Evolutionary conservation across 2,888 invertebrate genomes (phyloP).

Genomic region (Ophion costatus): DNA sequence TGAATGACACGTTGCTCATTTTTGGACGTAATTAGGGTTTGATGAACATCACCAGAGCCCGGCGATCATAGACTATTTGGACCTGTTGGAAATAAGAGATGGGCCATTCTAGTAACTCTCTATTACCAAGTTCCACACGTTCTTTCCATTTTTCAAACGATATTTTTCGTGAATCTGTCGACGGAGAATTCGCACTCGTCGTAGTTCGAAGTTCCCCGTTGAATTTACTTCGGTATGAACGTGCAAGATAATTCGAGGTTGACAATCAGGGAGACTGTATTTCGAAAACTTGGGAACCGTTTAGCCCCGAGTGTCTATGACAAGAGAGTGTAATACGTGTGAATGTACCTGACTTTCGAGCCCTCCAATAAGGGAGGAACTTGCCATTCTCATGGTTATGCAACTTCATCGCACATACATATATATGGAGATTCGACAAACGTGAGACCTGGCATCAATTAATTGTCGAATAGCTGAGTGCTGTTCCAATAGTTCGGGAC

Average conservation of each 20-base stretch:
- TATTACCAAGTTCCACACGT: too few species aligned
- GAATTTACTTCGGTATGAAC: too few species aligned
- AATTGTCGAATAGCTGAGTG: slow-evolving; percentile 60
- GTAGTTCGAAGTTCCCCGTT: too few species aligned
- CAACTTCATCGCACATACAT: background rate
- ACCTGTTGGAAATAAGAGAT: too few species aligned
- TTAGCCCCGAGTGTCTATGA: slow-evolving; percentile 39
- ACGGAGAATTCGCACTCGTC: too few species aligned
- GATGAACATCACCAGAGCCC: too few species aligned
- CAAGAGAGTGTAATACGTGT: background rate
- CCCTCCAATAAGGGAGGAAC: slow-evolving; percentile 40
- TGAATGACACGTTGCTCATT: too few species aligned
- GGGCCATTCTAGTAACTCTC: too few species aligned
- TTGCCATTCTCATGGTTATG: slow-evolving; percentile 13
- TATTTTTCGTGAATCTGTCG: too few species aligned
- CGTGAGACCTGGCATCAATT: slow-evolving; percentile 39
- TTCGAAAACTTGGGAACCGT: slow-evolving; percentile 51
- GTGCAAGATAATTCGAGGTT: background rate
- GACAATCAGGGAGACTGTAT: slow-evolving; percentile 15
- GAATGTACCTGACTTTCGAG: slow-evolving; percentile 26
- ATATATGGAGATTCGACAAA: background rate
- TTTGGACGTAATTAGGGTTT: too few species aligned
- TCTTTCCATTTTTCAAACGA: too few species aligned
- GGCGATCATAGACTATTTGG: too few species aligned
- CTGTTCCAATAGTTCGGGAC: slow-evolving; percentile 58